Conservation (phyloP, 1,140 invertebrate species). For the Drosophila equinoxialis region DNA sequence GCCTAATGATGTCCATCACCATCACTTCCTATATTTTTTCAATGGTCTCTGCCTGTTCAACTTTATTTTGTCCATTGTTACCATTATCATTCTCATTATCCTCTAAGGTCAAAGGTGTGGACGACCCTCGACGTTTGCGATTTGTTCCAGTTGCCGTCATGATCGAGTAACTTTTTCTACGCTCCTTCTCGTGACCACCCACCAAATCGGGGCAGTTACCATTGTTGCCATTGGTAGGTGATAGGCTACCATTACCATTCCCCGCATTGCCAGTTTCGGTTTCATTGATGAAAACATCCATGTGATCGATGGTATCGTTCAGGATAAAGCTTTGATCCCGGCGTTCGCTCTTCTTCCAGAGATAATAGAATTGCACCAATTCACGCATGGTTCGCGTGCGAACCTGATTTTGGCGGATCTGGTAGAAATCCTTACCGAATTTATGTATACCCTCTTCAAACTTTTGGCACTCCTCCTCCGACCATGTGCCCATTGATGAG, state of each 20-base stretch:
- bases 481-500: slow-evolving; percentile 91
- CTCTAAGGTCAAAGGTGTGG: slow-evolving; percentile 20
- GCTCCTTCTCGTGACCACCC: slow-evolving; percentile 30
- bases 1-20: slow-evolving; percentile 31
- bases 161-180: slow-evolving; percentile 64
- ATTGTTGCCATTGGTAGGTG: slow-evolving; percentile 36
- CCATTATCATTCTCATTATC: slow-evolving; percentile 47
- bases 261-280: slow-evolving; percentile 46
- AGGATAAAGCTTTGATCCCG: slow-evolving; percentile 88
- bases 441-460: slow-evolving; percentile 97
- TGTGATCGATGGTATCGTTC: slow-evolving; percentile 78
- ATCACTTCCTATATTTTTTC: slow-evolving; percentile 10
- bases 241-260: slow-evolving; percentile 43
- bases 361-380: slow-evolving; percentile 98
- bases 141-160: slow-evolving; percentile 48
- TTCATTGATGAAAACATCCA: slow-evolving; percentile 79
- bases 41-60: background rate
- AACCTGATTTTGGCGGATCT: slow-evolving; percentile 96
- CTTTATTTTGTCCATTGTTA: slow-evolving; percentile 13
- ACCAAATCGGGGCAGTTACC: slow-evolving; percentile 28
- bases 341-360: slow-evolving; percentile 99
- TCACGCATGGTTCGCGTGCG: slow-evolving; percentile 97
- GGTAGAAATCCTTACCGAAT: slow-evolving; percentile 98
- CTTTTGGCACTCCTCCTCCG: slow-evolving; percentile 98
- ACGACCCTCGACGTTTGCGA: slow-evolving; percentile 53